Evolutionary conservation across 2,113 vertebrate species (phyloP).

Genomic region (Pongo abelii): DNA sequence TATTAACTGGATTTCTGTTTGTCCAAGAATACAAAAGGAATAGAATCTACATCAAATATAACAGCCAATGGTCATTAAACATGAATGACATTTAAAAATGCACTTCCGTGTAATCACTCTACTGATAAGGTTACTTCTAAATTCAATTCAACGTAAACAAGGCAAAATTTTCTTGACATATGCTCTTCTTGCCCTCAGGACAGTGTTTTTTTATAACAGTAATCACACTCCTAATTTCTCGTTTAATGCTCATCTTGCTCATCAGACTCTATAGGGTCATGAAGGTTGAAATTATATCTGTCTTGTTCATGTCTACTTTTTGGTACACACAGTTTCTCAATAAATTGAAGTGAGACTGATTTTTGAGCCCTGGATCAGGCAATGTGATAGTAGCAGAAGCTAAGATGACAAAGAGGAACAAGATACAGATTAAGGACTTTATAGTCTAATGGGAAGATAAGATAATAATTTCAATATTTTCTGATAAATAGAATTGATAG

Average conservation of each 20-base stretch:
- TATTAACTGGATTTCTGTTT: constrained; percentile 13
- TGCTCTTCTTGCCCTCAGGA: background rate
- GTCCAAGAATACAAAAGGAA: constrained; percentile 39
- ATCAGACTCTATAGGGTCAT: background rate
- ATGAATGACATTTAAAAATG: constrained; percentile 51
- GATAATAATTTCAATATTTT: constrained; percentile 11
- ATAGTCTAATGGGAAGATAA: constrained; percentile 15
- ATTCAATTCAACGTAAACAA: constrained; percentile 24
- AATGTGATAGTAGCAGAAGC: background rate
- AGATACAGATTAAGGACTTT: background rate
- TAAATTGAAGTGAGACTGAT: constrained; percentile 40
- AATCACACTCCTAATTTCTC: background rate
- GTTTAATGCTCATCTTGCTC: background rate
- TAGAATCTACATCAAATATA: constrained; percentile 15
- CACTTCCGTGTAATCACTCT: constrained; percentile 18
- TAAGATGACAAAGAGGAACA: constrained; percentile 33
- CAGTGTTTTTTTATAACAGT: background rate
- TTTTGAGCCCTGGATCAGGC: constrained; percentile 20
- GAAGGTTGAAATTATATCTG: background rate
- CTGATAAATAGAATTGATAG: background rate
- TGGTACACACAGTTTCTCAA: background rate
- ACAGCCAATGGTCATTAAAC: constrained; percentile 51
- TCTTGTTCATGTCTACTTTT: background rate
- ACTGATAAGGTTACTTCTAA: constrained; percentile 35
- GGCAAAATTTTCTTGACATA: constrained; percentile 10